Conservation (phyloP, 2,888 invertebrate species). For the Trichopoda pennipes region DNA sequence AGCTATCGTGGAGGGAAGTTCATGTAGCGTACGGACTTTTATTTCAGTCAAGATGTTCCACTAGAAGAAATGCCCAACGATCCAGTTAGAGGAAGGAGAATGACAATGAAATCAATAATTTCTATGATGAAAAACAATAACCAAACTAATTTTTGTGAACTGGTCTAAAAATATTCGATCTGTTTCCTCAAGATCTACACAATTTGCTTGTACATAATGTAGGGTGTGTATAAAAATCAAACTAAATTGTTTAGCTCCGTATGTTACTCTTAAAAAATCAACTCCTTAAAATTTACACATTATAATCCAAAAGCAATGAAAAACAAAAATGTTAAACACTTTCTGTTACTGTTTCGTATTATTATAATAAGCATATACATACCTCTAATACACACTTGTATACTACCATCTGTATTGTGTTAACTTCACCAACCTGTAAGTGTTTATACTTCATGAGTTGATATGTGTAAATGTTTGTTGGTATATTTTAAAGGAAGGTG, state of each 20-base stretch:
- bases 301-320: conserved; percentile 43
- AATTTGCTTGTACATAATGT: neutral
- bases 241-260: neutral
- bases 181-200: too few relatives aligned
- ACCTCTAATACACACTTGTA: conserved; percentile 8
- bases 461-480: neutral
- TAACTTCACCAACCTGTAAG: conserved; percentile 54
- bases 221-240: conserved; percentile 17
- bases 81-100: too few relatives aligned
- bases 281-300: conserved; percentile 64
- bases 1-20: too few relatives aligned
- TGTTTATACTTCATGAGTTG: conserved; percentile 26
- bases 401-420: conserved; percentile 36
- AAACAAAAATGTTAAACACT: conserved; percentile 7
- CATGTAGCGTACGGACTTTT: too few relatives aligned
- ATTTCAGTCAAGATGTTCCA: too few relatives aligned
- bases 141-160: too few relatives aligned
- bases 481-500: conserved; percentile 53
- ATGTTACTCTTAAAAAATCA: conserved; percentile 2
- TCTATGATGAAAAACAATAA: too few relatives aligned
- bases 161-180: too few relatives aligned
- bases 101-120: too few relatives aligned
- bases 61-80: too few relatives aligned
- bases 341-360: conserved; percentile 54
- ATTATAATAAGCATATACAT: conserved; percentile 63